Conservation (phyloP, 2,113 vertebrate species). For the Podarcis raffonei region DNA sequence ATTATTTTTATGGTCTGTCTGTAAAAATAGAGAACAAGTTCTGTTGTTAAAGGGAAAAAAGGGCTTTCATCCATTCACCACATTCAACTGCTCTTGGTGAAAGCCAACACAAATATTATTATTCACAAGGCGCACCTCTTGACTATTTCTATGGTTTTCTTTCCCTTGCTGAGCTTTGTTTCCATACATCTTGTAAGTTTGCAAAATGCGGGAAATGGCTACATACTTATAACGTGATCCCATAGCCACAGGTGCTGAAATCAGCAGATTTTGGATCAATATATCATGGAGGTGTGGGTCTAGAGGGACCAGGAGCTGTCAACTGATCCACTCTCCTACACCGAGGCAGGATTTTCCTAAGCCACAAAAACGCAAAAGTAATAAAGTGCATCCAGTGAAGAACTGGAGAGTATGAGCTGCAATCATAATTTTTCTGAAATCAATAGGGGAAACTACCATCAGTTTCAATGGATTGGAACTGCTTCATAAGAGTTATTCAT, state of each 20-base stretch:
- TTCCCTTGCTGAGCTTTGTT: constrained; percentile 10
- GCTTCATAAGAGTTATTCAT: constrained; percentile 10
- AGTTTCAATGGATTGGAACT: background rate
- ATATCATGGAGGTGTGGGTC: background rate
- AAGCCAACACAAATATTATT: constrained; percentile 26
- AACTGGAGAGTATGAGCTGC: background rate
- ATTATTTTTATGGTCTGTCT: background rate
- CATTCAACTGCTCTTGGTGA: constrained; percentile 9
- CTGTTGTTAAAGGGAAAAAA: background rate
- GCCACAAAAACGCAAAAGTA: background rate
- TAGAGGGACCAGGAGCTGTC: background rate
- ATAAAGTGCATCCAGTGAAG: background rate
- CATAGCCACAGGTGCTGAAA: background rate
- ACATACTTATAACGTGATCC: background rate
- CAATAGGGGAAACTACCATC: background rate
- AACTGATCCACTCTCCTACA: background rate
- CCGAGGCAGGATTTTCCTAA: background rate
- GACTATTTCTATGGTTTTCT: constrained; percentile 15
- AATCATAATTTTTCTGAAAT: background rate
- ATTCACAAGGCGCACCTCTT: constrained; percentile 19
- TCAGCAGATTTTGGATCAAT: constrained; percentile 3
- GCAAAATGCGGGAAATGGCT: constrained; percentile 19
- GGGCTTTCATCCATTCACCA: constrained; percentile 3
- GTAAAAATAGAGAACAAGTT: constrained; percentile 7
- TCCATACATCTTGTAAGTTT: constrained; percentile 3